These are phyloP conservation scores for Andrena camellia DNA, from an alignment of 2,888 invertebrate genomes.

Conservation along the genomic window DNA sequence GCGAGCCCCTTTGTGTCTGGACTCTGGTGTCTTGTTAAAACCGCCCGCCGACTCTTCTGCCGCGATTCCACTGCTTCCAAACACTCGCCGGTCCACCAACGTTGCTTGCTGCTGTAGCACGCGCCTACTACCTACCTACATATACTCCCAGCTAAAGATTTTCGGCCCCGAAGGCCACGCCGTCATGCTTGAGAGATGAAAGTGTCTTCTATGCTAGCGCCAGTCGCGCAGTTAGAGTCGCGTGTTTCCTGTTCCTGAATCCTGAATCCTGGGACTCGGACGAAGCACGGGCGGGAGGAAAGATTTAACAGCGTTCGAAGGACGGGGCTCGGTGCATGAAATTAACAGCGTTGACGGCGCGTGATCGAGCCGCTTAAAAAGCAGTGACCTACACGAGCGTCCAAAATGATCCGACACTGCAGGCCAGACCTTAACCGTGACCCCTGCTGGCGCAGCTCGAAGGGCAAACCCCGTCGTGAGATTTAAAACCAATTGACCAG, in stretches of 20 bases:
- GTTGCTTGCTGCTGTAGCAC: no score
- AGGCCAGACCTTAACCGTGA: slow-evolving; percentile 72
- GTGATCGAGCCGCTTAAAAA: slow-evolving; percentile 50
- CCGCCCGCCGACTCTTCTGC: neutral
- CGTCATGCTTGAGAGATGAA: no score
- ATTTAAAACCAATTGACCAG: slow-evolving; percentile 63
- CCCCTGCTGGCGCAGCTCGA: slow-evolving; percentile 59
- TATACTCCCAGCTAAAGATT: no score
- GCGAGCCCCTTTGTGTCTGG: slow-evolving; percentile 2
- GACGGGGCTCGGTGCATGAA: slow-evolving; percentile 46
- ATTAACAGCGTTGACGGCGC: slow-evolving; percentile 43
- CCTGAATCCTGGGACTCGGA: neutral
- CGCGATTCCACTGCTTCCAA: neutral
- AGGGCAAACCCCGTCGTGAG: slow-evolving; percentile 61
- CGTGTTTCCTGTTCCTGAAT: no score
- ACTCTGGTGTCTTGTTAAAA: slow-evolving; percentile 2
- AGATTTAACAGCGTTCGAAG: slow-evolving; percentile 42
- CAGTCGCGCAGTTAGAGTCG: no score
- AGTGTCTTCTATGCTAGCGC: no score
- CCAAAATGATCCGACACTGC: slow-evolving; percentile 73
- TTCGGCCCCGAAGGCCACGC: no score
- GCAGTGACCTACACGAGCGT: slow-evolving; percentile 73
- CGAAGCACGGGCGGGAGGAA: slow-evolving; percentile 14
- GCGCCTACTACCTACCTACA: no score
- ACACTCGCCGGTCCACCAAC: no score